Evolutionary conservation across 2,113 vertebrate species (phyloP).

Genomic region (Gallinago paraguaiae): DNA sequence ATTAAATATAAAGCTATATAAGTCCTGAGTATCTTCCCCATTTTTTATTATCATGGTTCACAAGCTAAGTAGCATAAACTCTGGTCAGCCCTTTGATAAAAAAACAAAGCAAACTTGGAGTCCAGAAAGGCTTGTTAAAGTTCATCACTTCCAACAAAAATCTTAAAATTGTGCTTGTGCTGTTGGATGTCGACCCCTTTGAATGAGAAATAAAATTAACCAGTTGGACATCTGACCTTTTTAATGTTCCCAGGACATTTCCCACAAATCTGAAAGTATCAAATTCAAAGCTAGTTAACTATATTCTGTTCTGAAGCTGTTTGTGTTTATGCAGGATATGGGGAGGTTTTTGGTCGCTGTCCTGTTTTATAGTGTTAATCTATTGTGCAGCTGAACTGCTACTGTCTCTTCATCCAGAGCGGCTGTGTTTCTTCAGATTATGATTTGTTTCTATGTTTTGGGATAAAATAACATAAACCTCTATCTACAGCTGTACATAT

Average conservation of each 20-base stretch:
- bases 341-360: background rate
- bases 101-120: background rate
- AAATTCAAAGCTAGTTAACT: background rate
- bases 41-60: background rate
- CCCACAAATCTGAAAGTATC: background rate
- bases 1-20: constrained; percentile 36
- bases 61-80: constrained; percentile 2
- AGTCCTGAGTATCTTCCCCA: background rate
- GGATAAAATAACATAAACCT: background rate
- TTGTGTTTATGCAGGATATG: background rate
- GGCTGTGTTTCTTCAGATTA: background rate
- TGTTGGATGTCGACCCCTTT: background rate
- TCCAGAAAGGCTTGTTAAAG: constrained; percentile 14
- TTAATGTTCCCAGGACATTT: background rate
- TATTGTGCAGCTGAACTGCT: background rate
- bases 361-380: background rate
- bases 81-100: background rate
- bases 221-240: background rate
- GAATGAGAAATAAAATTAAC: constrained; percentile 4
- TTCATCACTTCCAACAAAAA: background rate
- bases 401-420: background rate
- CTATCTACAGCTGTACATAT: background rate
- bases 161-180: background rate
- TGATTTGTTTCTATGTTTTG: background rate
- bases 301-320: background rate